A percentile compares a stretch with the other conserved stretches of the same genome.
Evolutionary conservation across 2,888 invertebrate genomes (phyloP).

Genomic region (Andrena flavipes): DNA sequence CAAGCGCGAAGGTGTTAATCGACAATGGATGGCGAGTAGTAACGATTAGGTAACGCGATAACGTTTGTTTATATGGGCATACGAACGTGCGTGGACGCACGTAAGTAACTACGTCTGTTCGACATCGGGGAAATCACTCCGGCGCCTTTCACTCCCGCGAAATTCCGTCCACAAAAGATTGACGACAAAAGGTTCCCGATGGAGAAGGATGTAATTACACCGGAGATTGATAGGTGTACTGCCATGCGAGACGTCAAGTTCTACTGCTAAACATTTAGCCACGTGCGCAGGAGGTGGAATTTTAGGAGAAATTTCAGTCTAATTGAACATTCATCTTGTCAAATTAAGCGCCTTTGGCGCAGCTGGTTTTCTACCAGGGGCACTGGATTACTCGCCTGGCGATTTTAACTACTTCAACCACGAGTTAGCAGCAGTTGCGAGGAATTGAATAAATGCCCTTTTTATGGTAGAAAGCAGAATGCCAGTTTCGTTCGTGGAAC

Average conservation of each 20-base stretch:
- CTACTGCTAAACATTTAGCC: too few relatives aligned
- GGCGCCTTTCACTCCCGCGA: slow-evolving; percentile 50
- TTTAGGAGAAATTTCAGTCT: too few relatives aligned
- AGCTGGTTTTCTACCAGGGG: too few relatives aligned
- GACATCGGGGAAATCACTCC: slow-evolving; percentile 26
- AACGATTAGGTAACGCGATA: slow-evolving; percentile 54
- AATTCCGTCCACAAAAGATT: slow-evolving; percentile 28
- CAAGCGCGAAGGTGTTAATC: slow-evolving; percentile 17
- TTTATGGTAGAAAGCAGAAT: slow-evolving; percentile 40
- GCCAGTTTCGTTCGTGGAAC: background rate
- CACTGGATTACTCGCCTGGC: too few relatives aligned
- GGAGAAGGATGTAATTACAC: slow-evolving; percentile 3
- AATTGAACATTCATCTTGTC: too few relatives aligned
- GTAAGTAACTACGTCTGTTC: background rate
- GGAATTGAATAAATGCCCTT: slow-evolving; percentile 1
- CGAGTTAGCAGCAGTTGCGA: too few relatives aligned
- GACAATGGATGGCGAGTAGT: slow-evolving; percentile 14
- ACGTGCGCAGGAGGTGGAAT: too few relatives aligned
- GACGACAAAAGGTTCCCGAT: background rate
- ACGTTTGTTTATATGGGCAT: slow-evolving; percentile 49
- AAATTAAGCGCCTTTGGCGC: too few relatives aligned
- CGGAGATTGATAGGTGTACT: background rate
- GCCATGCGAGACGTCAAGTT: background rate
- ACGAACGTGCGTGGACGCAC: slow-evolving; percentile 31
- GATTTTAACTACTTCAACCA: too few relatives aligned